Conservation (phyloP, 2,113 vertebrate species). For the Gila orcuttii region DNA sequence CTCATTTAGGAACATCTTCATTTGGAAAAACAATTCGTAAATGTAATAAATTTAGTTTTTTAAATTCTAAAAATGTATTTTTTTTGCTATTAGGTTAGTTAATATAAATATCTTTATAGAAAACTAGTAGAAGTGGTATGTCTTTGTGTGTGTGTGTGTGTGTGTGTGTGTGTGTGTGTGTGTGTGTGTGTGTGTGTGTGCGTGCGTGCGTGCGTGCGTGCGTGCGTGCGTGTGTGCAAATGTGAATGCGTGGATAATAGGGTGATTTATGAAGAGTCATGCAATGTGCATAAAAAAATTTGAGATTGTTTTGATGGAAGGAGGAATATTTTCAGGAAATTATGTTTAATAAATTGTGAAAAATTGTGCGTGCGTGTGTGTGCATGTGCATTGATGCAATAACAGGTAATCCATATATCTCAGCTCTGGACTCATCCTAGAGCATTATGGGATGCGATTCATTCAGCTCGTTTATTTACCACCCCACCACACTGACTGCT, state of each 20-base stretch:
- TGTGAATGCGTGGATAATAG: not conserved
- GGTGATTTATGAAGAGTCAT: not conserved
- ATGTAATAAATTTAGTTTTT: not conserved
- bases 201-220: not conserved
- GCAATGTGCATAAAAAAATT: not conserved
- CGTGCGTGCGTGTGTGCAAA: too few species aligned
- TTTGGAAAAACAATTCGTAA: not conserved
- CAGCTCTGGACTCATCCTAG: constrained; percentile 41
- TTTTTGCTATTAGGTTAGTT: not conserved
- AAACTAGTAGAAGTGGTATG: not conserved
- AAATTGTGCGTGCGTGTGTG: constrained; percentile 24
- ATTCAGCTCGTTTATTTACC: constrained; percentile 50
- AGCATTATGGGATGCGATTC: constrained; percentile 46
- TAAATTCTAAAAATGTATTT: not conserved
- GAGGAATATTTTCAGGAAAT: constrained; percentile 1
- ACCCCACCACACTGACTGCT: constrained; percentile 44
- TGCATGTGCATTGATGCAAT: constrained; percentile 32
- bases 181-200: too few species aligned
- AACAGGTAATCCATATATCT: constrained; percentile 42
- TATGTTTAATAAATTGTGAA: constrained; percentile 21
- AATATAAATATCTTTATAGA: not conserved
- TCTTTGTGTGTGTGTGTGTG: not conserved
- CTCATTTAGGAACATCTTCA: not conserved
- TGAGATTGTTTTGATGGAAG: not conserved
- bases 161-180: not conserved